These are phyloP conservation scores for Scytalopus superciliaris DNA, from an alignment of 2,113 vertebrate species.

Conservation along the genomic window DNA sequence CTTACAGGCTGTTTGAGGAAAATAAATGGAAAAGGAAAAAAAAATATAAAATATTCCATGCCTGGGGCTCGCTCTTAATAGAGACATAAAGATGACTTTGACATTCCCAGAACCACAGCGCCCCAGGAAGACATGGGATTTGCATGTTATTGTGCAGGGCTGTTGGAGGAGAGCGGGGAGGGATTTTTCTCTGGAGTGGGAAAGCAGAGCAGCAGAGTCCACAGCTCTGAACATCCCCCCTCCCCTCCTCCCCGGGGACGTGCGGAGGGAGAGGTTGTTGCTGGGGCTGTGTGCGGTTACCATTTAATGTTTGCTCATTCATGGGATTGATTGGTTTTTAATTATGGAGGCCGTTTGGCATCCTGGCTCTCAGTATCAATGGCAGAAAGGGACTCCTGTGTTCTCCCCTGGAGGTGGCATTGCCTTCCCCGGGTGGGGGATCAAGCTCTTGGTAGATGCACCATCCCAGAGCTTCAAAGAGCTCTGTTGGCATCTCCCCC, in stretches of 20 bases:
- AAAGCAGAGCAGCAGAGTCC: constrained; percentile 22
- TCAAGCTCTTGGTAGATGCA: background rate
- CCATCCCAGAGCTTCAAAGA: constrained; percentile 44
- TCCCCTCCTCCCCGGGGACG: background rate
- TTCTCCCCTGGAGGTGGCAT: constrained; percentile 34
- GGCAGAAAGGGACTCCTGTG: constrained; percentile 28
- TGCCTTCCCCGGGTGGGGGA: background rate
- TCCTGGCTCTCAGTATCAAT: background rate
- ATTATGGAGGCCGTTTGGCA: constrained; percentile 26
- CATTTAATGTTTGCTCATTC: constrained; percentile 1
- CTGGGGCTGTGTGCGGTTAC: constrained; percentile 36
- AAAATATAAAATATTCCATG: constrained; percentile 48
- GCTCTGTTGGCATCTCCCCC: constrained; percentile 26
- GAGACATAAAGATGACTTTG: constrained; percentile 64
- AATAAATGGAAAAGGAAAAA: constrained; percentile 33
- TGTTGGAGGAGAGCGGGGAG: background rate
- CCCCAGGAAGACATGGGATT: constrained; percentile 40
- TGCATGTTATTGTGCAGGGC: constrained; percentile 54
- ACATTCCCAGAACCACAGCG: constrained; percentile 45
- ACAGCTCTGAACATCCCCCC: constrained; percentile 18
- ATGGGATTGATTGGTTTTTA: constrained; percentile 35
- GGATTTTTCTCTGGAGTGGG: constrained; percentile 33
- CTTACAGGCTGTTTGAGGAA: constrained; percentile 61
- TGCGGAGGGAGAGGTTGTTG: constrained; percentile 1
- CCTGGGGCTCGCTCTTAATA: constrained; percentile 61